Percentiles rank a stretch among this genome's conserved stretches.
Evolutionary conservation across 2,797 vertebrate species (phyloP).

Genomic region (Periophthalmus magnuspinnatus): DNA sequence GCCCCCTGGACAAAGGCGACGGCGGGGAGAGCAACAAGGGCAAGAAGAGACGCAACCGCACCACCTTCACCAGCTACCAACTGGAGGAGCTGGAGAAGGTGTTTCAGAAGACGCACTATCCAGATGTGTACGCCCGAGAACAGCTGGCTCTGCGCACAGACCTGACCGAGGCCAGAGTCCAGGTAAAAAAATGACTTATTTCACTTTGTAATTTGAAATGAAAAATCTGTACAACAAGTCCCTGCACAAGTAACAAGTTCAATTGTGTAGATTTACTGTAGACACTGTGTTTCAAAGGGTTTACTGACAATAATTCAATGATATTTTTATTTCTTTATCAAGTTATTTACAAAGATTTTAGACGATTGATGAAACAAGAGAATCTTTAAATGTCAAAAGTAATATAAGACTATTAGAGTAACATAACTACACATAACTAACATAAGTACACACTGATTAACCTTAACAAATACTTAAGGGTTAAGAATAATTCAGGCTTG

Average conservation of each 20-base stretch:
- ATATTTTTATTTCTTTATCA: no score
- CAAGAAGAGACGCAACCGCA: conserved; percentile 96
- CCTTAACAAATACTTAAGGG: no score
- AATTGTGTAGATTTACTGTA: background rate
- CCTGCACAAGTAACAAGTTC: background rate
- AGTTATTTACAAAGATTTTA: no score
- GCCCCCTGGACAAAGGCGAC: conserved; percentile 88
- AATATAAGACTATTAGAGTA: no score
- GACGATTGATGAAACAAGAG: no score
- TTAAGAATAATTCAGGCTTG: no score
- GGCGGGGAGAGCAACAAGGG: conserved; percentile 94
- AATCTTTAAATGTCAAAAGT: no score
- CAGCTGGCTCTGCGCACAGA: conserved; percentile 98
- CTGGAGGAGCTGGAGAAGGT: conserved; percentile 98
- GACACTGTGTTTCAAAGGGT: no score
- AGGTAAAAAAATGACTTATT: conserved; percentile 68
- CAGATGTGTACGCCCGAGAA: conserved; percentile 95
- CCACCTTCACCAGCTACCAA: conserved; percentile 98
- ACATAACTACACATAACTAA: no score
- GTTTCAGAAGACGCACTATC: conserved; percentile 99
- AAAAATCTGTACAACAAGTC: background rate
- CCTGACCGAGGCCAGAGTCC: conserved; percentile 95
- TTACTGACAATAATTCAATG: no score
- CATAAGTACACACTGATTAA: no score
- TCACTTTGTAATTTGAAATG: no score